Evolutionary conservation across 2,113 vertebrate genomes (phyloP), one percentile per base, ranked within the genome.

Genomic region (Onychostoma macrolepis): DNA sequence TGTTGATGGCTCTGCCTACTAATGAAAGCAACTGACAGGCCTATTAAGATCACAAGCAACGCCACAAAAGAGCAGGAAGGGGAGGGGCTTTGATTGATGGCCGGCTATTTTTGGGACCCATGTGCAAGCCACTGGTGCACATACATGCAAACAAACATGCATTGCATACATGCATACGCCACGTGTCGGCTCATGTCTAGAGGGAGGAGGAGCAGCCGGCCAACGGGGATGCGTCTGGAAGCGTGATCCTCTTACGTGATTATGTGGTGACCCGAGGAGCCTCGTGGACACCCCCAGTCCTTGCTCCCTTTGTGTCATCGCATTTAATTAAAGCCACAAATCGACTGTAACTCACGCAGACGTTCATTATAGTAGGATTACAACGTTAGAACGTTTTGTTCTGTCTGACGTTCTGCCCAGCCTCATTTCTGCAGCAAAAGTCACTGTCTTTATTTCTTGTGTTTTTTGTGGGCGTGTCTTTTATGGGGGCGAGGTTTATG

Each of bases 181-280:
- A 80, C 45, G 45, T 84, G 36, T 50, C 17, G 1, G 1, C 78
- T 58, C 61, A 8, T 2, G 58, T 53, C 58, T 84, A 41, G 75
- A 53, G 50, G 45, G 72, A 63, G 4, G 53, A 75, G 13, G 78
- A 85, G 7, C 28, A 81, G 38, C 17, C 45, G 6, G n/a, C 13
- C 45, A 36, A 58, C 30, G 10, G 53, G 53, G 74, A 45, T 79
- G 45, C 26, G 61, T 87, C 76, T 85, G 78, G 43, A 78, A 58
- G 26, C 3, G 43, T 88, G 89, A 88, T 88, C 89, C 89, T 90
- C 87, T 90, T 90, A 86, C 67, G 67, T 53, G 87, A 90, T 90
- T 90, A 90, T 56, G 11, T 33, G 71, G 80, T 61, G 84, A 84
- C 80, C 87, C 48, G 77, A 82, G 58, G 86, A 85, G 45, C 12